These are phyloP conservation scores for Venusia cambrica DNA, from an alignment of 2,888 invertebrate genomes.

Conservation along the genomic window DNA sequence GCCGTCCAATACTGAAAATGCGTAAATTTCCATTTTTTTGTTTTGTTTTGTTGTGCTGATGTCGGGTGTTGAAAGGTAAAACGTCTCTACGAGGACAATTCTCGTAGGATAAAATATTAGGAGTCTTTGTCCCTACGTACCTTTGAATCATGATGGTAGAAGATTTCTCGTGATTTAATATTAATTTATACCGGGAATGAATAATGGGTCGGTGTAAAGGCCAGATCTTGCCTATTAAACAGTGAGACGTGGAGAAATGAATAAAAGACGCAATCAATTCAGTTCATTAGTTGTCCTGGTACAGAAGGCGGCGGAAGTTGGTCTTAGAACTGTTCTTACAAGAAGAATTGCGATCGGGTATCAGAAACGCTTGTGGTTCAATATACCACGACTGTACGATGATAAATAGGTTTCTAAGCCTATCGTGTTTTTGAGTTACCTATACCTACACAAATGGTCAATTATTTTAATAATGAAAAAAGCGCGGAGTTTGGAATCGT, in stretches of 20 bases:
- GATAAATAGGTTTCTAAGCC: too few species aligned
- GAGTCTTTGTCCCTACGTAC: slow-evolving; percentile 14
- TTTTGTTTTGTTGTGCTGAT: too few species aligned
- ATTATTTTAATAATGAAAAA: too few species aligned
- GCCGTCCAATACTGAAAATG: too few species aligned
- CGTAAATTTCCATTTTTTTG: too few species aligned
- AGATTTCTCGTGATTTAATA: slow-evolving; percentile 34
- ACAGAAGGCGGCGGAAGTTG: slow-evolving; percentile 11
- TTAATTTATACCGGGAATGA: slow-evolving; percentile 36
- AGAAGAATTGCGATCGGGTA: slow-evolving; percentile 1
- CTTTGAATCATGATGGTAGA: slow-evolving; percentile 26
- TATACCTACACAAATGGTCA: too few species aligned
- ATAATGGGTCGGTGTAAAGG: slow-evolving; percentile 33
- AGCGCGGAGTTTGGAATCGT: too few species aligned
- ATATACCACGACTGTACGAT: too few species aligned
- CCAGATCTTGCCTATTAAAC: slow-evolving; percentile 38
- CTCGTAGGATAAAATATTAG: slow-evolving; percentile 13
- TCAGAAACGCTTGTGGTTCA: slow-evolving; percentile 6
- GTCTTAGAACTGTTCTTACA: slow-evolving; percentile 4
- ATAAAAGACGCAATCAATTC: slow-evolving; percentile 41
- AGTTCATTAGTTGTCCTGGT: slow-evolving; percentile 33
- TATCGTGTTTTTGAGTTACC: too few species aligned
- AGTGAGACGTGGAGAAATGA: slow-evolving; percentile 33
- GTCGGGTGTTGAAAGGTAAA: too few species aligned
- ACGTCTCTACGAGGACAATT: background rate